Base-by-base conservation (phyloP, 2,888 invertebrate genomes). In the Laspeyria flexula region DNA sequence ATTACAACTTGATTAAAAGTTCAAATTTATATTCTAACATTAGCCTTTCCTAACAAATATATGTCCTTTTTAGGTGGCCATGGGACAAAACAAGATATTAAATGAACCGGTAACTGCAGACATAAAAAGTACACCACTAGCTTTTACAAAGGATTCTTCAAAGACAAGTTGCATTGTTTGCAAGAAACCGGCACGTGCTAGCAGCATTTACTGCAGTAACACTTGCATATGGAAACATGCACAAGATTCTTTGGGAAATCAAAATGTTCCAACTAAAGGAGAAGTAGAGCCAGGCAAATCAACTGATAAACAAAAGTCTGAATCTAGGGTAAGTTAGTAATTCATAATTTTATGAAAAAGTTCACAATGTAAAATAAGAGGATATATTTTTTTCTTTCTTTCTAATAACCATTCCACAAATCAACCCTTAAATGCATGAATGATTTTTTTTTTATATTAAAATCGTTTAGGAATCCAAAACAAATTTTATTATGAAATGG, bases 161-260 rank as follows among this genome's bases (percentile, higher is more conserved):
- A 87, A 82, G 63, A 85, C 93, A 7, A 88, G 84, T 59, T 97
- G 97, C 75, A 95, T 97, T 40, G 96, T 96, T 10, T 97, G 97
- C 79, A 96, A 96, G 75, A 95, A 95, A 71, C 89, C 94, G 12
- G 95, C 96, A 0, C 93, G 96, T n/a, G 92, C 93, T n/a, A 96
- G 95, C 74, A 96, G 96, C 44, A 96, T 97, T 68, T 98, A 97
- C 84, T 99, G 98, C 83, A 96, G 97, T 71, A 96, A 97, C 73
- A 94, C 94, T 25, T 99, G 98, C 80, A 97, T 98, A 70, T 93
- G 96, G 51, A 95, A 95, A 69, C 97, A 98, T 87, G 97, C 97
- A 1, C 95, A 96, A 73, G 96, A 96, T 64, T 94, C 95, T 0
- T 71, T 90, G 21, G 84, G 82, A 21, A 75, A 56, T 48, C 87